Conservation (phyloP, 1,140 invertebrate species). For the Protaetia brevitarsis region DNA sequence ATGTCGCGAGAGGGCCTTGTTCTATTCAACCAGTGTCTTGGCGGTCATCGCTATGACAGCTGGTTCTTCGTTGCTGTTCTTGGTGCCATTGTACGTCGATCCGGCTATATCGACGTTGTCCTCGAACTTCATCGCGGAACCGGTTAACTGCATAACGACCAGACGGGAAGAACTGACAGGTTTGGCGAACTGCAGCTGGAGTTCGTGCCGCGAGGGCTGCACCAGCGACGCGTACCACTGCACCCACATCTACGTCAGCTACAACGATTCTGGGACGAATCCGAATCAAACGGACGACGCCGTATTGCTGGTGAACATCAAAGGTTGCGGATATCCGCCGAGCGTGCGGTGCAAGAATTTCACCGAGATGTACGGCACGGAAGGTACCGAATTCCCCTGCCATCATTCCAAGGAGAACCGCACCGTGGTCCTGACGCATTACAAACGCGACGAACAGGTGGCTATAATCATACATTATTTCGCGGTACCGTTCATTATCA, state of each 20-base stretch:
- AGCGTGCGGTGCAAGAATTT: slow-evolving; percentile 80
- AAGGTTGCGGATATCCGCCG: slow-evolving; percentile 87
- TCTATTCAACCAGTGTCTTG: slow-evolving; percentile 75
- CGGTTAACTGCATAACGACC: slow-evolving; percentile 74
- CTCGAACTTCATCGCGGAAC: slow-evolving; percentile 75
- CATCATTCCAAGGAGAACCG: slow-evolving; percentile 79
- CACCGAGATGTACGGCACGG: slow-evolving; percentile 69
- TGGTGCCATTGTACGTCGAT: slow-evolving; percentile 86
- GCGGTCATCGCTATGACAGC: slow-evolving; percentile 75
- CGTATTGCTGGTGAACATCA: slow-evolving; percentile 73
- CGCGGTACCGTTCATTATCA: slow-evolving; percentile 76
- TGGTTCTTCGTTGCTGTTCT: slow-evolving; percentile 77
- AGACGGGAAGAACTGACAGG: slow-evolving; percentile 69
- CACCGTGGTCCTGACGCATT: slow-evolving; percentile 74
- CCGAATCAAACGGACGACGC: slow-evolving; percentile 58
- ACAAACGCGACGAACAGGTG: slow-evolving; percentile 74
- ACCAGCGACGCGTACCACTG: slow-evolving; percentile 83
- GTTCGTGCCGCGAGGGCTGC: slow-evolving; percentile 82
- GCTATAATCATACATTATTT: slow-evolving; percentile 76
- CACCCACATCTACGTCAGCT: slow-evolving; percentile 81
- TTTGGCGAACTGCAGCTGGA: slow-evolving; percentile 82
- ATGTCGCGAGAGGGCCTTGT: slow-evolving; percentile 71
- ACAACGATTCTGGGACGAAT: slow-evolving; percentile 50
- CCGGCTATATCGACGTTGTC: slow-evolving; percentile 84
- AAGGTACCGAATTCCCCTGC: slow-evolving; percentile 76